Conservation (phyloP, 2,113 vertebrate genomes). For the Tursiops truncatus region DNA sequence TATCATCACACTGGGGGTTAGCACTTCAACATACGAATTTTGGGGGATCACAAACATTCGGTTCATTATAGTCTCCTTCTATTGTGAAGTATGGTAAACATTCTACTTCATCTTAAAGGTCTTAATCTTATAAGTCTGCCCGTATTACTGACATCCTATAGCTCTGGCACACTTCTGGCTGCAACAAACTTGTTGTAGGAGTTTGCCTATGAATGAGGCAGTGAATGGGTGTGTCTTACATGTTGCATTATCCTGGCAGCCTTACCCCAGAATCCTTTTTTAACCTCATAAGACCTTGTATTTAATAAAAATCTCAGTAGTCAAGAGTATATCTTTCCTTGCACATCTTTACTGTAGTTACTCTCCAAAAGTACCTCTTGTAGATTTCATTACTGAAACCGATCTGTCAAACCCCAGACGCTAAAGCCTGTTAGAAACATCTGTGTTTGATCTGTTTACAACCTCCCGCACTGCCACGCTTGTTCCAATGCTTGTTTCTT, state of each 20-base stretch:
- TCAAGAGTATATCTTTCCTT: constrained; percentile 36
- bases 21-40: background rate
- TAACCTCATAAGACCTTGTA: constrained; percentile 11
- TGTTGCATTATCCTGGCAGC: background rate
- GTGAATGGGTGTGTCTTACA: background rate
- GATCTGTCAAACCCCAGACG: constrained; percentile 59
- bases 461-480: background rate
- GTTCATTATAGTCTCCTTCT: background rate
- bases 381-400: constrained; percentile 61
- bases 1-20: background rate
- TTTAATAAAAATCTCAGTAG: constrained; percentile 56
- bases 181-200: background rate
- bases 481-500: background rate
- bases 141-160: background rate
- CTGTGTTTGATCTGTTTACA: constrained; percentile 58
- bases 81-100: background rate
- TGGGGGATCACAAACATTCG: background rate
- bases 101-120: background rate
- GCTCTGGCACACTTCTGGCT: background rate
- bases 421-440: constrained; percentile 67
- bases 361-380: constrained; percentile 42
- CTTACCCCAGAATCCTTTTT: constrained; percentile 17
- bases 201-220: background rate
- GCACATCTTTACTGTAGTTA: constrained; percentile 34
- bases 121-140: background rate